phyloP scores from a whole-genome alignment of 2,888 invertebrate genomes.

The Epirrita christyi region DNA sequence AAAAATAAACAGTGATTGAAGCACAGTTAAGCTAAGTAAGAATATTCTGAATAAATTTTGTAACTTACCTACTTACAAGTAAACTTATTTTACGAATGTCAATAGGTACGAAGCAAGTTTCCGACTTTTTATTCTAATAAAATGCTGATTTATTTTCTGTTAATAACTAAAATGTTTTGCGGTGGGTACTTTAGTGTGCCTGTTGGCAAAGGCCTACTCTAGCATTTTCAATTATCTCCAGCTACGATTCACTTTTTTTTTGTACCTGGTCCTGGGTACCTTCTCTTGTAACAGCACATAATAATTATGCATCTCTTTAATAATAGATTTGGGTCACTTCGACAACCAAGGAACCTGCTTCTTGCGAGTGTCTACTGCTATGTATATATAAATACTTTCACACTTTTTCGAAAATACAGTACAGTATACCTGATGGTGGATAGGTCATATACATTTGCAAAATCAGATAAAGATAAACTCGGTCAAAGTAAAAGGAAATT shows the following conservation, averaged over 20 bases:
- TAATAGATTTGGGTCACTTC: too few relatives aligned
- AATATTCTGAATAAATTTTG: too few relatives aligned
- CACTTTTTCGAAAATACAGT: not conserved
- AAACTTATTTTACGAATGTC: too few relatives aligned
- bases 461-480: constrained; percentile 52
- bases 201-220: not conserved
- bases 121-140: too few relatives aligned
- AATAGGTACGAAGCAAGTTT: too few relatives aligned
- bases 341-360: too few relatives aligned
- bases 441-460: constrained; percentile 22
- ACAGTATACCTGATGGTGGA: not conserved
- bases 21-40: too few relatives aligned
- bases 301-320: too few relatives aligned
- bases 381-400: not conserved
- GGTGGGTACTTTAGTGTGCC: not conserved
- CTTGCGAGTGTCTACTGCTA: not conserved
- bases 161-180: not conserved
- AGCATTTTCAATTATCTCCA: not conserved
- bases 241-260: not conserved
- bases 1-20: not conserved
- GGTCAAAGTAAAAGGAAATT: constrained; percentile 51
- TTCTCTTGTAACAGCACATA: too few relatives aligned
- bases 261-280: not conserved
- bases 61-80: too few relatives aligned
- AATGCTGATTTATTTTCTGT: not conserved